Percentiles rank a stretch among this genome's conserved stretches.
Conservation (phyloP, 2,113 vertebrate genomes). For the Sinocyclocheilus grahami region DNA sequence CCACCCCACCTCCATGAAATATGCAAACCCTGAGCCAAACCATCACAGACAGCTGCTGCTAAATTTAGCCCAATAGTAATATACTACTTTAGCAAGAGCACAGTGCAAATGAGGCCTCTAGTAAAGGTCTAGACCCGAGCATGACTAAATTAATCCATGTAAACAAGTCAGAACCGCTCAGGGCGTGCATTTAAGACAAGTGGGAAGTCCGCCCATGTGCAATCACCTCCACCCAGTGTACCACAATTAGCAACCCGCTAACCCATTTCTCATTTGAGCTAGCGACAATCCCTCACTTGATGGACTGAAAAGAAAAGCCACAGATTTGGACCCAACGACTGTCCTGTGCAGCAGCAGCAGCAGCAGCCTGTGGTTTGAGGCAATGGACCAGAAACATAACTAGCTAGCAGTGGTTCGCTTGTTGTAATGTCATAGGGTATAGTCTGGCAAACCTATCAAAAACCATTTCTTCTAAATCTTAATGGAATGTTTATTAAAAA, state of each 20-base stretch:
- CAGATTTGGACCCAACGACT: constrained; percentile 1
- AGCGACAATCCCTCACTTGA: neutral
- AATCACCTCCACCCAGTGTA: constrained; percentile 21
- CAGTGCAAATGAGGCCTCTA: constrained; percentile 21
- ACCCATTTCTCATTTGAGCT: constrained; percentile 26
- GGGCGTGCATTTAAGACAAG: constrained; percentile 40
- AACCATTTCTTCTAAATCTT: neutral
- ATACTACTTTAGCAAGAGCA: constrained; percentile 38
- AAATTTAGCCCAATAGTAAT: constrained; percentile 59
- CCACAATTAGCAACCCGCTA: constrained; percentile 28
- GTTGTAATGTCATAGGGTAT: neutral
- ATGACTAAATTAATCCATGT: constrained; percentile 58
- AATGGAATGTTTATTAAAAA: constrained; percentile 8
- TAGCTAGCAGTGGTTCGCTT: neutral
- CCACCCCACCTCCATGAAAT: constrained; percentile 49
- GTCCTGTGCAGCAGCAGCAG: neutral
- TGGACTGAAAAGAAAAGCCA: constrained; percentile 21
- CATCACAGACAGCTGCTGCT: constrained; percentile 59
- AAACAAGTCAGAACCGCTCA: constrained; percentile 49
- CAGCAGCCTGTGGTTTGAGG: constrained; percentile 14
- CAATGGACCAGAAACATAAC: neutral
- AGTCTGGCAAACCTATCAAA: neutral
- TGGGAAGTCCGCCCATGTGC: neutral
- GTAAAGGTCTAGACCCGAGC: constrained; percentile 31
- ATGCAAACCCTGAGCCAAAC: constrained; percentile 39